A percentile compares a stretch with the other conserved stretches of the same genome.
These are phyloP conservation scores for Megaceryle alcyon DNA, from an alignment of 2,797 vertebrate genomes.

Conservation along the genomic window DNA sequence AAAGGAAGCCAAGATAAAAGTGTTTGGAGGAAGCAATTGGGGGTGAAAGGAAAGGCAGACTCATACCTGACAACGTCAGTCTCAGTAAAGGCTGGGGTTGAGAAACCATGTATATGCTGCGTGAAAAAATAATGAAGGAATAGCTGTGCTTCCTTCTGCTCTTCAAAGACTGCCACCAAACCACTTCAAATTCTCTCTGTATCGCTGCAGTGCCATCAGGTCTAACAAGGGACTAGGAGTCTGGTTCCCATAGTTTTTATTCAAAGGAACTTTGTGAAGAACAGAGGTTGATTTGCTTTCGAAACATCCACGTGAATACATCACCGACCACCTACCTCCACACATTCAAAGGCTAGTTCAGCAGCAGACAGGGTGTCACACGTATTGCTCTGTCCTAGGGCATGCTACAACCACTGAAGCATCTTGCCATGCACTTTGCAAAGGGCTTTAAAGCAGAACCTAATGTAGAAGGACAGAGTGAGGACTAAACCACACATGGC, in stretches of 20 bases:
- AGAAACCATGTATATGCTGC: not conserved
- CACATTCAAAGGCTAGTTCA: not conserved
- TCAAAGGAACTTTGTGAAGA: not conserved
- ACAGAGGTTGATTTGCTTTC: not conserved
- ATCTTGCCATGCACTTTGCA: not conserved
- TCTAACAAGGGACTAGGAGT: not conserved
- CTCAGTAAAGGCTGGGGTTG: not conserved
- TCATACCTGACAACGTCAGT: not conserved
- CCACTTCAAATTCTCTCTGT: not conserved
- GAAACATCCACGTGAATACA: fast-evolving
- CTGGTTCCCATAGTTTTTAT: not conserved
- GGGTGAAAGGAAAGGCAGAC: not conserved
- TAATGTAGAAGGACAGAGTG: not conserved
- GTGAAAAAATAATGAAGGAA: not conserved
- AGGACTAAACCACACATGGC: not conserved
- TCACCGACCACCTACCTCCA: not conserved
- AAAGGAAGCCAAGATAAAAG: slow-evolving; percentile 2
- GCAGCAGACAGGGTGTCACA: not conserved
- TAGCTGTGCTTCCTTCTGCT: not conserved
- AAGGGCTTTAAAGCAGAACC: not conserved
- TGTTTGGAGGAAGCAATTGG: not conserved
- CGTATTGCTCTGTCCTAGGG: fast-evolving
- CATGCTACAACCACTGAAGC: not conserved
- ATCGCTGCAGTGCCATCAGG: not conserved
- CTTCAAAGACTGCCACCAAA: not conserved